These are phyloP conservation scores for Phymastichus coffea DNA, from an alignment of 1,140 invertebrate species.

Conservation along the genomic window DNA sequence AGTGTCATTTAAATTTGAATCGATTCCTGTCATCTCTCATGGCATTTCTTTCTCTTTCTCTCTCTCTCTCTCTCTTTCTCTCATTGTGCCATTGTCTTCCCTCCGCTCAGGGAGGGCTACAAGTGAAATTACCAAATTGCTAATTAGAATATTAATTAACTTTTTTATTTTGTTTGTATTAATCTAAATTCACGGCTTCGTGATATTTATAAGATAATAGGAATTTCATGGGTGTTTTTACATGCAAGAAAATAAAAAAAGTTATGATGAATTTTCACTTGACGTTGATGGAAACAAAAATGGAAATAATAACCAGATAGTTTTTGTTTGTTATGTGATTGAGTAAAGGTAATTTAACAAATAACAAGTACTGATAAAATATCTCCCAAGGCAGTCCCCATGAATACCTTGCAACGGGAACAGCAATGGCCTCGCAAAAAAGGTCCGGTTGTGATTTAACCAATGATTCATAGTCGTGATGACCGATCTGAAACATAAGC, in stretches of 20 bases:
- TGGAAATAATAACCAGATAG: no score
- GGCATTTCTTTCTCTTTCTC: conserved; percentile 21
- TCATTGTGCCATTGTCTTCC: conserved; percentile 47
- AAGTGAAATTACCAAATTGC: conserved; percentile 57
- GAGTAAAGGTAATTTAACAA: no score
- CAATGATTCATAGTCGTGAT: conserved; percentile 48
- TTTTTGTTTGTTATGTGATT: no score
- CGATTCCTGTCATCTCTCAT: conserved; percentile 3
- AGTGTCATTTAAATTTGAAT: conserved; percentile 1
- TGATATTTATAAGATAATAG: background rate
- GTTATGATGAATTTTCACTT: no score
- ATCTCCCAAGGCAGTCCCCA: conserved; percentile 55
- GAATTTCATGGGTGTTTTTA: conserved; percentile 19
- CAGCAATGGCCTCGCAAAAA: conserved; percentile 50
- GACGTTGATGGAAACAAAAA: no score
- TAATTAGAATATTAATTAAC: conserved; percentile 49
- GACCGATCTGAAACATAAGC: conserved; percentile 59
- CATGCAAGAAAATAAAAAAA: conserved; percentile 28
- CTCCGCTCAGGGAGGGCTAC: conserved; percentile 56
- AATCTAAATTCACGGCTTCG: conserved; percentile 1
- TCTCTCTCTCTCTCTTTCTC: conserved; percentile 34
- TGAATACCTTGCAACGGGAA: conserved; percentile 59
- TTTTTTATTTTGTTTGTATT: conserved; percentile 36
- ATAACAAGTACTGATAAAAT: no score
- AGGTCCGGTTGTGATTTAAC: conserved; percentile 51